Evolutionary conservation across 2,797 vertebrate species (phyloP).

Genomic region (Scleropages formosus): DNA sequence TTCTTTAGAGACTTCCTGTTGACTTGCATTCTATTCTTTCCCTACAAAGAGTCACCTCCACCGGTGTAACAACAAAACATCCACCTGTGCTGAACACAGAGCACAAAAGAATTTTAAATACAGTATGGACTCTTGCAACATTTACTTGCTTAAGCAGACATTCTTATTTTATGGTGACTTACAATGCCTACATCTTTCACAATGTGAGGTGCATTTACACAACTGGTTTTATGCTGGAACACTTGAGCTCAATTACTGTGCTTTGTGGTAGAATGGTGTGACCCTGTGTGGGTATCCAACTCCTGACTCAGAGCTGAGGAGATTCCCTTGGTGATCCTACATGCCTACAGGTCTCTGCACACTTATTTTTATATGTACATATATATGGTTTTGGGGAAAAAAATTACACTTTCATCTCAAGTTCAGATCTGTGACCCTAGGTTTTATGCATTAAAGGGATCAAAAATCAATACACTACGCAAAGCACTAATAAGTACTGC

Average conservation of each 20-base stretch:
- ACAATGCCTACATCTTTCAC: background rate
- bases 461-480: background rate
- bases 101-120: background rate
- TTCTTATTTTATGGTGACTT: background rate
- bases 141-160: constrained; percentile 10
- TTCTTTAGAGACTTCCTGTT: constrained; percentile 18
- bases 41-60: constrained; percentile 5
- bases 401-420: no score
- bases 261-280: background rate
- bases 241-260: background rate
- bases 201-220: background rate
- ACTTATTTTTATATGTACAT: no score
- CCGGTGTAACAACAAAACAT: background rate
- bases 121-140: background rate
- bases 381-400: no score
- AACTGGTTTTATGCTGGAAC: background rate
- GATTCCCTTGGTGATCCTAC: no score
- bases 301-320: no score
- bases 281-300: background rate
- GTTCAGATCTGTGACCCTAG: no score
- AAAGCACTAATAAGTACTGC: background rate
- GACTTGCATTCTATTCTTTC: constrained; percentile 5
- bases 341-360: no score
- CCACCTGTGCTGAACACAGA: background rate
- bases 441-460: no score